Evolutionary conservation across 2,113 vertebrate species (phyloP).

Genomic region (Rousettus leschenaultii): DNA sequence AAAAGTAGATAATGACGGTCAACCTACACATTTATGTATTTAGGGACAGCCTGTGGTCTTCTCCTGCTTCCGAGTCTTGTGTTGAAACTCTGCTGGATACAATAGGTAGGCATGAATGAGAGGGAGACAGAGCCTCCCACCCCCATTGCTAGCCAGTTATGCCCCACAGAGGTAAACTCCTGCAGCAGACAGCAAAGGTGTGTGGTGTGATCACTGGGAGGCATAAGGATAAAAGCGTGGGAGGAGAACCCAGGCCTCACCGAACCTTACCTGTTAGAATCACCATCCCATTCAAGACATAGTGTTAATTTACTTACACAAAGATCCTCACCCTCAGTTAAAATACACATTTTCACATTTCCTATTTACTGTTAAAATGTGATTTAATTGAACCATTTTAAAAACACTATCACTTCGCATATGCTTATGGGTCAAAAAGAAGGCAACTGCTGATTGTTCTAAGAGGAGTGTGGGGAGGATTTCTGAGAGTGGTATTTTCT

Average conservation of each 20-base stretch:
- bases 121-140: neutral
- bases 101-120: neutral
- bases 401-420: slow-evolving; percentile 24
- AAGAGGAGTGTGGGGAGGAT: neutral
- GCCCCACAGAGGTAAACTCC: neutral
- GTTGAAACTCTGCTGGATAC: neutral
- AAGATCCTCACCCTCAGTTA: neutral
- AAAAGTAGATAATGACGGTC: neutral
- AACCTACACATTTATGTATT: neutral
- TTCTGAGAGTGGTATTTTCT: slow-evolving; percentile 25
- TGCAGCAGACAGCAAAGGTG: neutral
- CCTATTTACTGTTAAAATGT: slow-evolving; percentile 1
- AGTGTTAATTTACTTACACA: neutral
- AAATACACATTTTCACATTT: slow-evolving; percentile 13
- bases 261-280: neutral
- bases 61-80: neutral
- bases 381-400: neutral
- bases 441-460: neutral
- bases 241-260: neutral
- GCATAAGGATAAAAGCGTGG: neutral
- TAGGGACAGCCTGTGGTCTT: neutral
- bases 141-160: neutral
- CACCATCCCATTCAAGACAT: neutral
- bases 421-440: slow-evolving; percentile 32
- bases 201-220: neutral